Conservation (phyloP, 1,140 invertebrate genomes). For the Aphelenchoides fujianensis region DNA sequence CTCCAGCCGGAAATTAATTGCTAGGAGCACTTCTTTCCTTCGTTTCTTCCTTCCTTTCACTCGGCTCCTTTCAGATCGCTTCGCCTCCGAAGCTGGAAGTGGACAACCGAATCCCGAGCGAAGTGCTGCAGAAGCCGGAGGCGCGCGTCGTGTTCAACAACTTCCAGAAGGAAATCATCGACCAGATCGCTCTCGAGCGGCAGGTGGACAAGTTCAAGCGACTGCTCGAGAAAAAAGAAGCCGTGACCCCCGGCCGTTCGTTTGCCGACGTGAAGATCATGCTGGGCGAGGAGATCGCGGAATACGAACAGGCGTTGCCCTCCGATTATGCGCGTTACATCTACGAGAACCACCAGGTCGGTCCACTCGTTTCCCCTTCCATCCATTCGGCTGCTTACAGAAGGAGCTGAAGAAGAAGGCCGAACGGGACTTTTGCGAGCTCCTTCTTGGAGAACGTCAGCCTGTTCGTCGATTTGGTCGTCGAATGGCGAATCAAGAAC, state of each 20-base stretch:
- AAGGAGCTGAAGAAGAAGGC: constrained; percentile 67
- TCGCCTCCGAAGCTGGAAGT: constrained; percentile 11
- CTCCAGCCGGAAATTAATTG: no score
- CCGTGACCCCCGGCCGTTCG: constrained; percentile 83
- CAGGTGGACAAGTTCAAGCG: constrained; percentile 80
- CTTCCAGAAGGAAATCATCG: constrained; percentile 25
- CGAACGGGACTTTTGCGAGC: constrained; percentile 85
- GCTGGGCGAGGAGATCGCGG: constrained; percentile 23
- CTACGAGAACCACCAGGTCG: constrained; percentile 88
- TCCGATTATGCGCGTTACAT: constrained; percentile 86
- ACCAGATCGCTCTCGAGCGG: constrained; percentile 60
- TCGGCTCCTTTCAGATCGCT: constrained; percentile 31
- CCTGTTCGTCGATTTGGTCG: constrained; percentile 69
- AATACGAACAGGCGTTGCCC: constrained; percentile 66
- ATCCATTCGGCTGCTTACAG: constrained; percentile 16
- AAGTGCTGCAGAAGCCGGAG: constrained; percentile 34
- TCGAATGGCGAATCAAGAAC: constrained; percentile 28
- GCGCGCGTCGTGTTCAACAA: constrained; percentile 30
- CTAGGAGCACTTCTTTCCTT: no score
- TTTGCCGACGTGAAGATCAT: constrained; percentile 81
- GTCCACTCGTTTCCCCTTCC: constrained; percentile 73
- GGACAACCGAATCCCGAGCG: constrained; percentile 39
- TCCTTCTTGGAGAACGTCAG: constrained; percentile 88
- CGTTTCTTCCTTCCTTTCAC: no score
- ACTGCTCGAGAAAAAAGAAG: constrained; percentile 81